These are phyloP conservation scores for Siniperca knerii DNA, from an alignment of 2,113 vertebrate genomes.

Conservation along the genomic window DNA sequence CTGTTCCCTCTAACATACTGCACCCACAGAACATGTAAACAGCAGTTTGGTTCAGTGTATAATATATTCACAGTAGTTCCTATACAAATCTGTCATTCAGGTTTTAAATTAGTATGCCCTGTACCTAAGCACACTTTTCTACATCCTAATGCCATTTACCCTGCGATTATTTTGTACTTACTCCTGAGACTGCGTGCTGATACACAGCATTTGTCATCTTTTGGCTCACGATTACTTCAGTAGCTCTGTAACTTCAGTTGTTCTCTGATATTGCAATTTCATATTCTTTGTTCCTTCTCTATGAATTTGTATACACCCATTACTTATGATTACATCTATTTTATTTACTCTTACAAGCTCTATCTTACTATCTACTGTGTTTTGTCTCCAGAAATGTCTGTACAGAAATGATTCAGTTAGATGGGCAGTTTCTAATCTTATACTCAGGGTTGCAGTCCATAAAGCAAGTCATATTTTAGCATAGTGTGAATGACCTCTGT, in stretches of 20 bases:
- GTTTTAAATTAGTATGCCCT: constrained; percentile 8
- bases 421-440: constrained; percentile 68
- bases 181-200: constrained; percentile 18
- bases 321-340: constrained; percentile 26
- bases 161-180: constrained; percentile 44
- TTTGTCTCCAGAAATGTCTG: constrained; percentile 20
- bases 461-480: constrained; percentile 76
- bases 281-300: constrained; percentile 5
- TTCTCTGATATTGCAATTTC: constrained; percentile 15
- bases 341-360: not conserved
- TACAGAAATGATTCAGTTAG: constrained; percentile 40
- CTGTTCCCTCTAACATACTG: constrained; percentile 39
- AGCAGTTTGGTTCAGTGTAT: constrained; percentile 26
- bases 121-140: constrained; percentile 1
- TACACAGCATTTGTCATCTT: constrained; percentile 20
- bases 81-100: constrained; percentile 42
- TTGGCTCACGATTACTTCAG: not conserved
- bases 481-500: constrained; percentile 74
- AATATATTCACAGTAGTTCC: not conserved
- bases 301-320: constrained; percentile 22
- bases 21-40: constrained; percentile 55
- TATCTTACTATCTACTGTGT: not conserved
- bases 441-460: constrained; percentile 63
- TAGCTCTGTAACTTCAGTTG: not conserved
- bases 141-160: constrained; percentile 17